Evolutionary conservation across 2,888 invertebrate genomes (phyloP), one percentile per base, ranked within the genome.

Genomic region (Amphimallon solstitiale): DNA sequence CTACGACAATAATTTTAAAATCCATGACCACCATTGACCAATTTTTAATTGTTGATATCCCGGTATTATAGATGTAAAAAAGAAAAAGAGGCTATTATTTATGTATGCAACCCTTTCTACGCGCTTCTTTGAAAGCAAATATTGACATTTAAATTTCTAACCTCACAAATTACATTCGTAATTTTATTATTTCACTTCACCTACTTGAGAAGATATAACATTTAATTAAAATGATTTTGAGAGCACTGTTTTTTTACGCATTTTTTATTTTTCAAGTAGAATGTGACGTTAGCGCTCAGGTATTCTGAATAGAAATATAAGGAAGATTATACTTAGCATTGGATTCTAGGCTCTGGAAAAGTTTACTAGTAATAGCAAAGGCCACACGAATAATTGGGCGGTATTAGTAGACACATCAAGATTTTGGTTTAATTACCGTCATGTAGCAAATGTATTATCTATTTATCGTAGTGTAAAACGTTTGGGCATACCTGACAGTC

Each of bases 401-500:
- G 98, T 99, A 10, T 83, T 99, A 62, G 98, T 99, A 0, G 98
- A 98, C 81, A 98, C 98, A 0, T 98, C 98, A 0, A 86, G 98
- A 64, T 99, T 99, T 83, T 99, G 99, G 99, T 99, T 99, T 80
- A 99, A 99, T 82, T 99, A 99, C 82, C 89, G 99, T 4, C 99
- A 99, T 89, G 97, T 98, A 29, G 98, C 99, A 2, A 99, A 99
- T 82, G 98, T 98, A 0, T 83, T 99, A 14, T 99, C 98, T 0
- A 95, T 99, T 69, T 99, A 99, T 80, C 89, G 98, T 9, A 97
- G 97, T 79, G 97, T 99, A 0, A 99, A 99, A 83, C 87, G 98
- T 12, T 86, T 99, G 2, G 99, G 99, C n/a, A 98, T 99, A 74
- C 98, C 98, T 0, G 98, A 99, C 81, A 93, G 93, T 65, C 98